A percentile compares a stretch with the other conserved stretches of the same genome.
Conservation (phyloP, 2,888 invertebrate genomes). For the Leucozona laternaria region DNA sequence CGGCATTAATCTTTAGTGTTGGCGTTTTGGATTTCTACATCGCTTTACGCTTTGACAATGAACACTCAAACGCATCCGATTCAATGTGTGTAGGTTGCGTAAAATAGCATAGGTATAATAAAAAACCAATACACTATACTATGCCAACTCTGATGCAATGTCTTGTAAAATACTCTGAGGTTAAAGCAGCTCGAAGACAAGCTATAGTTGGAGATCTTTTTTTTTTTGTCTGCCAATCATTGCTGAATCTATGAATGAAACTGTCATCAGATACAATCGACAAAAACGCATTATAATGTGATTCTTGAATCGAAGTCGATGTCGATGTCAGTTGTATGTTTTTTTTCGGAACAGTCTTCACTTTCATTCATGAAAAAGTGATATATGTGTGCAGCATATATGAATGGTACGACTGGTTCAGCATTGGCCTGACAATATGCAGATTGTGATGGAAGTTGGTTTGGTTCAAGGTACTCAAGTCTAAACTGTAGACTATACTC, state of each 20-base stretch:
- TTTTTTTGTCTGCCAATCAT: constrained; percentile 8
- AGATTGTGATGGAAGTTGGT: constrained; percentile 39
- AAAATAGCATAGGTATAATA: constrained; percentile 44
- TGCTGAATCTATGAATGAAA: constrained; percentile 63
- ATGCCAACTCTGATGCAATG: constrained; percentile 64
- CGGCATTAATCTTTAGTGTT: constrained; percentile 47
- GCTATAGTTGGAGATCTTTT: not conserved
- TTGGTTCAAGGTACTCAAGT: constrained; percentile 47
- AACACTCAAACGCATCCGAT: constrained; percentile 69
- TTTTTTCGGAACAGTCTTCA: constrained; percentile 41
- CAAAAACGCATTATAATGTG: constrained; percentile 1
- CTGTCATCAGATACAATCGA: constrained; percentile 52
- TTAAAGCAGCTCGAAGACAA: constrained; percentile 7
- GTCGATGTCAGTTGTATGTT: not conserved
- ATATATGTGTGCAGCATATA: constrained; percentile 6
- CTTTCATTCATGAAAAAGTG: constrained; percentile 65
- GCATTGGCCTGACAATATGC: constrained; percentile 2
- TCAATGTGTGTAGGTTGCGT: constrained; percentile 52
- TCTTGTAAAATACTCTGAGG: constrained; percentile 11
- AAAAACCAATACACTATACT: constrained; percentile 24
- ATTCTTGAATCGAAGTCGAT: constrained; percentile 6
- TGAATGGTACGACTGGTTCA: constrained; percentile 6
- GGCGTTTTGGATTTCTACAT: constrained; percentile 64
- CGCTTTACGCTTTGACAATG: constrained; percentile 62
- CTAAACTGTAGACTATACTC: constrained; percentile 3